These are phyloP conservation scores for Euura lappo DNA, from an alignment of 1,140 invertebrate genomes.

Conservation along the genomic window DNA sequence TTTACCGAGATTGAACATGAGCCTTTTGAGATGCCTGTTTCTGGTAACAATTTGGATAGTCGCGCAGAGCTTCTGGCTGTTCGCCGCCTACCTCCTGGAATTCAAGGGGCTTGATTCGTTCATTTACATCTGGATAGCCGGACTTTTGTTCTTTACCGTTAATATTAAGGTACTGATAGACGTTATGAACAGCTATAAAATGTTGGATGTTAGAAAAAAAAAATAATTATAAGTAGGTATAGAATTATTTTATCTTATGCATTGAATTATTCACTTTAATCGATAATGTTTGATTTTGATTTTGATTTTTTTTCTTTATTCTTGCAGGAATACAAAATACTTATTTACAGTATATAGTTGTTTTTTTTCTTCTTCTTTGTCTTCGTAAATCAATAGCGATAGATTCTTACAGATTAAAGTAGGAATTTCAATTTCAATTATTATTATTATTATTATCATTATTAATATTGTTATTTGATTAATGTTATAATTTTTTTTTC, in stretches of 20 bases:
- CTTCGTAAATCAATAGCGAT: conserved; percentile 51
- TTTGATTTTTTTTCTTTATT: conserved; percentile 40
- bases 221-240: not conserved
- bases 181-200: conserved; percentile 66
- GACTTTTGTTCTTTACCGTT: conserved; percentile 77
- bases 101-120: conserved; percentile 87
- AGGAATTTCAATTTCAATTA: conserved; percentile 41
- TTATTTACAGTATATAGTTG: conserved; percentile 52
- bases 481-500: too few relatives aligned
- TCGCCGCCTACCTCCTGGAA: conserved; percentile 89
- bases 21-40: conserved; percentile 56
- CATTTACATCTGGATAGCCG: conserved; percentile 77
- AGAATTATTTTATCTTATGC: not conserved
- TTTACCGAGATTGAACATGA: conserved; percentile 69
- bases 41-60: conserved; percentile 73
- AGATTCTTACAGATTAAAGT: conserved; percentile 39
- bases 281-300: conserved; percentile 26
- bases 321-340: conserved; percentile 56
- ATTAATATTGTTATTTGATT: conserved; percentile 28
- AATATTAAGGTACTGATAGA: conserved; percentile 77
- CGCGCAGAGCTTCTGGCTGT: conserved; percentile 86
- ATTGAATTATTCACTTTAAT: conserved; percentile 8
- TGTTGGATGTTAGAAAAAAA: conserved; percentile 19
- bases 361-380: not conserved
- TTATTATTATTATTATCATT: not conserved